A percentile compares a stretch with the other conserved stretches of the same genome.
phyloP scores from a whole-genome alignment of 2,888 invertebrate species.

The Eulithis prunata region DNA sequence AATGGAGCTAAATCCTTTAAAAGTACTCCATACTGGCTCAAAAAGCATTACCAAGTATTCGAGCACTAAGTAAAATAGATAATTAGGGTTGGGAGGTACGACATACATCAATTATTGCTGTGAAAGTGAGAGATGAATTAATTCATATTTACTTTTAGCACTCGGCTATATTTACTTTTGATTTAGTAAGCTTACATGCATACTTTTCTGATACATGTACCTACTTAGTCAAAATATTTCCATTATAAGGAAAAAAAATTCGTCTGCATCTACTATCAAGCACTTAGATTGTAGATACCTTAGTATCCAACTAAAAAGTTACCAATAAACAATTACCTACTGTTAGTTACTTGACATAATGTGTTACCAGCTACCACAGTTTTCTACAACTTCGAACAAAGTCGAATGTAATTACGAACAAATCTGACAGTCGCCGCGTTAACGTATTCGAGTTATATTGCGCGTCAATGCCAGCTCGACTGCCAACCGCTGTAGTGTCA shows the following conservation, averaged over 20 bases:
- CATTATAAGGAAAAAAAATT: neutral
- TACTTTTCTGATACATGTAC: neutral
- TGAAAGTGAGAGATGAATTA: conserved; percentile 8
- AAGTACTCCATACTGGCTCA: conserved; percentile 57
- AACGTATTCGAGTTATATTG: too few species aligned
- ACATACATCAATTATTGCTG: conserved; percentile 18
- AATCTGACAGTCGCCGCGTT: too few species aligned
- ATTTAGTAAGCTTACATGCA: neutral
- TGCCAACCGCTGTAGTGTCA: too few species aligned
- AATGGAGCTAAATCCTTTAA: conserved; percentile 35
- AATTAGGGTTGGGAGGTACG: conserved; percentile 31
- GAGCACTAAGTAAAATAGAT: conserved; percentile 45
- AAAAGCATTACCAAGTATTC: conserved; percentile 55
- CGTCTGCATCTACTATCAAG: neutral
- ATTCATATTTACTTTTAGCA: neutral
- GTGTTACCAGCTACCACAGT: too few species aligned
- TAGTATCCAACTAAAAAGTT: too few species aligned
- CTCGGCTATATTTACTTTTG: conserved; percentile 4
- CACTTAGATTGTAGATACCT: neutral
- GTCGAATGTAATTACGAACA: too few species aligned
- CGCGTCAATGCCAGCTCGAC: too few species aligned
- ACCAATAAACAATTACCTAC: too few species aligned
- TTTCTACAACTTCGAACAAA: too few species aligned
- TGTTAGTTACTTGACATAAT: too few species aligned
- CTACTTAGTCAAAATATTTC: neutral